Percentiles rank a stretch among this genome's conserved stretches.
Evolutionary conservation across 2,797 vertebrate species (phyloP).

Genomic region (Crenuchus spilurus): DNA sequence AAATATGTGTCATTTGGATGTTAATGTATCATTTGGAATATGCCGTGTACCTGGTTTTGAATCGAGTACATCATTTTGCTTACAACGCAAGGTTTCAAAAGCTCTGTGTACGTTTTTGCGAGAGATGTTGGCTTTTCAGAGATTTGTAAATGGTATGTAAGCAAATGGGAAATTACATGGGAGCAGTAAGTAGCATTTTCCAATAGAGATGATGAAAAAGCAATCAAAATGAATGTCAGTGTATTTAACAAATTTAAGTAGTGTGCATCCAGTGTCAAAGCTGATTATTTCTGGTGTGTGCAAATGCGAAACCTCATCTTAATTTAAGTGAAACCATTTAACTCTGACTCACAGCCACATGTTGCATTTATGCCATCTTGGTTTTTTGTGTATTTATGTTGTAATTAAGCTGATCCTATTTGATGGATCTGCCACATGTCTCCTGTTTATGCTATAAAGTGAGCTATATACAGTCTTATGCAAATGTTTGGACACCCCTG

Average conservation of each 20-base stretch:
- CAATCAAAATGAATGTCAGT: not conserved
- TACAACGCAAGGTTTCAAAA: not conserved
- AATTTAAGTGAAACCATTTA: conserved; percentile 9
- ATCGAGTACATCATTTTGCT: not conserved
- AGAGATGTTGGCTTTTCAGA: not conserved
- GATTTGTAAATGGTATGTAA: not conserved
- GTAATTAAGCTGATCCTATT: not conserved
- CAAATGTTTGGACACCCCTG: too few relatives aligned
- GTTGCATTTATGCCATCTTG: not conserved
- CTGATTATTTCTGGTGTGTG: not conserved
- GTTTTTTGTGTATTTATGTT: not conserved
- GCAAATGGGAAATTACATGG: not conserved
- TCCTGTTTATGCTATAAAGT: too few relatives aligned
- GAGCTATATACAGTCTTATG: too few relatives aligned
- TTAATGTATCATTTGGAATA: not conserved
- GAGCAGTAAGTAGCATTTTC: not conserved
- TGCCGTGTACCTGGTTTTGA: not conserved
- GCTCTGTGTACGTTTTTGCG: not conserved
- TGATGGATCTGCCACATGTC: too few relatives aligned
- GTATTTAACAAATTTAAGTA: not conserved
- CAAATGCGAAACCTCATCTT: conserved; percentile 1
- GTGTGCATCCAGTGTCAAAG: not conserved
- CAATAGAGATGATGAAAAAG: not conserved
- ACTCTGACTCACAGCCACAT: not conserved
- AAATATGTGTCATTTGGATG: not conserved